phyloP scores from a whole-genome alignment of 1,140 invertebrate genomes.

The Chrysomallon squamiferum region DNA sequence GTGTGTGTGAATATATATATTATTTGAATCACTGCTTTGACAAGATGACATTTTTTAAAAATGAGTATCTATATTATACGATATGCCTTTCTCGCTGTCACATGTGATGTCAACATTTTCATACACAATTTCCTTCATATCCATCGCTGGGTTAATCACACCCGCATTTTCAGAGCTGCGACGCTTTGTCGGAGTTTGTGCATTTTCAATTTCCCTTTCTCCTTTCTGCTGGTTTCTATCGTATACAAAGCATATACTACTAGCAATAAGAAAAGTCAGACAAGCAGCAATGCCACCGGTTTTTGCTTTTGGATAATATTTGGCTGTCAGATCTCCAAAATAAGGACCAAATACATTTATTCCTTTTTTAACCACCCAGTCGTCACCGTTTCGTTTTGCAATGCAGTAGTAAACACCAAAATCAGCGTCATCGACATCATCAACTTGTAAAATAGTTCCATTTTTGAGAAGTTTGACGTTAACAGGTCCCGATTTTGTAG shows the following conservation, averaged over 20 bases:
- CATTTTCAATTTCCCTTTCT: background rate
- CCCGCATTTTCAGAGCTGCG: no score
- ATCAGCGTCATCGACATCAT: constrained; percentile 28
- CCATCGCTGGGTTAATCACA: no score
- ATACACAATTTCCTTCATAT: no score
- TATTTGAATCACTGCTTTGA: no score
- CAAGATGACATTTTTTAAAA: no score
- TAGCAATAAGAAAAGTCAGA: constrained; percentile 15
- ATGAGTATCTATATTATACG: no score
- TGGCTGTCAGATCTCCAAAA: constrained; percentile 23
- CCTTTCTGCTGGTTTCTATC: background rate
- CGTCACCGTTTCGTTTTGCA: constrained; percentile 5
- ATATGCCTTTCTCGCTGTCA: no score
- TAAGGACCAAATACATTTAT: constrained; percentile 40
- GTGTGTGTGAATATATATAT: no score
- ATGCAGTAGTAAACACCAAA: constrained; percentile 46
- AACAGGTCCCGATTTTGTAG: no score
- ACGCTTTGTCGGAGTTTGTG: background rate
- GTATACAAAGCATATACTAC: constrained; percentile 14
- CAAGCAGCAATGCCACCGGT: constrained; percentile 30
- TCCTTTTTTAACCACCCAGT: constrained; percentile 15
- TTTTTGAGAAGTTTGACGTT: background rate
- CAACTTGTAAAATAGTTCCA: constrained; percentile 2
- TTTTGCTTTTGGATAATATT: constrained; percentile 28
- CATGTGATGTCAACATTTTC: no score